A percentile compares a stretch with the other conserved stretches of the same genome.
These are phyloP conservation scores for Xanthia icteritia DNA, from an alignment of 2,888 invertebrate genomes.

Conservation along the genomic window DNA sequence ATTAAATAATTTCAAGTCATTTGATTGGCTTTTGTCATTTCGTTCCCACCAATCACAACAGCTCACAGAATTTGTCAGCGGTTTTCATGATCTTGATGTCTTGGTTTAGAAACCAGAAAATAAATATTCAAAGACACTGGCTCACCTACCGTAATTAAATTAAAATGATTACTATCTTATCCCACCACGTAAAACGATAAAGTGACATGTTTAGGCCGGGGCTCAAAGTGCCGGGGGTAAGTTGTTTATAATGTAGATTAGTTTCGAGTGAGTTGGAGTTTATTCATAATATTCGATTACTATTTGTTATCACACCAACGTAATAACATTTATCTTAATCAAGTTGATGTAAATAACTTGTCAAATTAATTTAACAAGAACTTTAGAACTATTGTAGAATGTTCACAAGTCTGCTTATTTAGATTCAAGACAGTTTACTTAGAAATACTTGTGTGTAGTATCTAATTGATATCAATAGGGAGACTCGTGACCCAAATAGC, in stretches of 20 bases:
- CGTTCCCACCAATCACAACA: background rate
- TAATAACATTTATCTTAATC: conserved; percentile 21
- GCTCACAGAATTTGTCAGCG: background rate
- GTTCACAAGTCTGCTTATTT: conserved; percentile 18
- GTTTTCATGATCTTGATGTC: background rate
- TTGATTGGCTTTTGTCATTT: background rate
- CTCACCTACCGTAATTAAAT: background rate
- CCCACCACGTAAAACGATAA: background rate
- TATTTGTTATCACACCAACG: background rate
- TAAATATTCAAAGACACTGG: background rate
- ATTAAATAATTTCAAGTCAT: background rate
- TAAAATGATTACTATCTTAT: background rate
- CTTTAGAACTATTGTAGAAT: conserved; percentile 18
- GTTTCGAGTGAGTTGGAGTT: background rate
- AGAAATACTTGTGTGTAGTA: background rate
- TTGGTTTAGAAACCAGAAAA: background rate
- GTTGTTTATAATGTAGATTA: background rate
- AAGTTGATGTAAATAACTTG: conserved; percentile 5
- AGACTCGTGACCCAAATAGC: background rate
- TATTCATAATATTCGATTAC: conserved; percentile 9
- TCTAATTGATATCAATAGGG: background rate
- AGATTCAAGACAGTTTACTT: conserved; percentile 20
- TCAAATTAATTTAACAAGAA: conserved; percentile 23
- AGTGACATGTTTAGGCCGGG: background rate
- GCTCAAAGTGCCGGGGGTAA: background rate